Base-by-base conservation (phyloP, 2,797 vertebrate genomes). In the Melanotaenia pygmaea region DNA sequence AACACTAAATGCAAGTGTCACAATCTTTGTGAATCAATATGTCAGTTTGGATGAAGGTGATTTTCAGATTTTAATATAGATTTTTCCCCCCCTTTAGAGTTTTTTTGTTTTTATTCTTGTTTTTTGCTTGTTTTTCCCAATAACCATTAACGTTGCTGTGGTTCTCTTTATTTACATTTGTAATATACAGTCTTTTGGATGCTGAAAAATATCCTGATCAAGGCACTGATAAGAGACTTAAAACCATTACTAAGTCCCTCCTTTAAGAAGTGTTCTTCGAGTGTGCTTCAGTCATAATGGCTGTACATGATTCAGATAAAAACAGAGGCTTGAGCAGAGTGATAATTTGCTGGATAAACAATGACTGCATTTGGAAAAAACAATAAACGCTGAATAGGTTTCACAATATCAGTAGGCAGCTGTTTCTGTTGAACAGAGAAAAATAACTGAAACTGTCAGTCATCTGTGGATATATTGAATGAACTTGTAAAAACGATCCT, bases 221-320 rank as follows among this genome's bases (percentile, higher is more conserved):
- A 71, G 32, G 58, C 47, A 45, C 54, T 26, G 47, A 64, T 59
- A 47, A 51, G 61, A 47, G 74, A 70, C 62, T 75, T 67, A 34
- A 61, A 70, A 54, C 64, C 67, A 14, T 64, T 38, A 63, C 14
- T 4, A 8, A 53, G 34, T 61, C 61, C 35, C 28, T 40, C 58
- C 51, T 67, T 62, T 54, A 68, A 22, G 61, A 69, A n/a, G 3
- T 35, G 28, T 38, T 61, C 67, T 45, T 72, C 34, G 56, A 38
- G 69, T 43, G 56, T 24, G 57, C 45, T 61, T 63, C 72, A 50
- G 37, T 75, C 60, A 79, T 45, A 37, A 64, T 47, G 64, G 60
- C 26, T 79, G 57, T 70, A 73, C 74, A 76, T 54, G 72, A 70
- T 74, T 76, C 43, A 24, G 64, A 79, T 80, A 72, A 70, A 76